Evolutionary conservation across 2,888 invertebrate species (phyloP).

Genomic region (Caenorhabditis afra): DNA sequence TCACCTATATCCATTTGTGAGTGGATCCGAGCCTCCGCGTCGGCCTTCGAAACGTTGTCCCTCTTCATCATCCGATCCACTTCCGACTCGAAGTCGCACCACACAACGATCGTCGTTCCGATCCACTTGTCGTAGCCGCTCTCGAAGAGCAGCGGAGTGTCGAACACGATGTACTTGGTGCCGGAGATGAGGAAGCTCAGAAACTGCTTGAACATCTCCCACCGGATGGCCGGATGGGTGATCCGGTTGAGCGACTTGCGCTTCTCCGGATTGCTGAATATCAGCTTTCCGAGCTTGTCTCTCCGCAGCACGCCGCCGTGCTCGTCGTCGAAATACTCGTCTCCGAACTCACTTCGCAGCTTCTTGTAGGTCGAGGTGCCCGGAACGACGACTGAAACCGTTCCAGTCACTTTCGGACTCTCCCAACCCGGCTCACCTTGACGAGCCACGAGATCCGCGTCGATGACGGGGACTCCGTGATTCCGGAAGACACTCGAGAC

Average conservation of each 20-base stretch:
- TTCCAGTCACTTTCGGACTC: not conserved
- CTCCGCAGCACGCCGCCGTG: conserved; percentile 72
- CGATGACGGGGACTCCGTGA: conserved; percentile 73
- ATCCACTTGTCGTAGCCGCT: conserved; percentile 71
- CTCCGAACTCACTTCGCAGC: conserved; percentile 74
- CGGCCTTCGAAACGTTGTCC: conserved; percentile 68
- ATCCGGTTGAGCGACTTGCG: conserved; percentile 74
- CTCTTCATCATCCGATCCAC: conserved; percentile 71
- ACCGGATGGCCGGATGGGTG: conserved; percentile 74
- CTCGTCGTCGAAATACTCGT: conserved; percentile 76
- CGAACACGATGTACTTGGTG: conserved; percentile 71
- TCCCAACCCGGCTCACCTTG: conserved; percentile 62
- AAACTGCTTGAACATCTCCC: conserved; percentile 72
- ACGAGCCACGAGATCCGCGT: conserved; percentile 77
- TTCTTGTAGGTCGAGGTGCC: conserved; percentile 70
- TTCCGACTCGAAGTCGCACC: conserved; percentile 75
- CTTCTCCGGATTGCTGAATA: conserved; percentile 75
- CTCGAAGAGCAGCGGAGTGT: conserved; percentile 77
- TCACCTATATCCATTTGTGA: conserved; percentile 73
- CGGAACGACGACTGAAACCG: conserved; percentile 75
- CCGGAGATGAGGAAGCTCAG: conserved; percentile 66
- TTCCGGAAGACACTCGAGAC: conserved; percentile 65
- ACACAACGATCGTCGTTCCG: conserved; percentile 74
- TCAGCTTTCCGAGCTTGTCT: conserved; percentile 72
- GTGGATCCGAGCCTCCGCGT: conserved; percentile 71